These are phyloP conservation scores for Ceuthmochares aereus DNA, from an alignment of 2,113 vertebrate genomes.

Conservation along the genomic window DNA sequence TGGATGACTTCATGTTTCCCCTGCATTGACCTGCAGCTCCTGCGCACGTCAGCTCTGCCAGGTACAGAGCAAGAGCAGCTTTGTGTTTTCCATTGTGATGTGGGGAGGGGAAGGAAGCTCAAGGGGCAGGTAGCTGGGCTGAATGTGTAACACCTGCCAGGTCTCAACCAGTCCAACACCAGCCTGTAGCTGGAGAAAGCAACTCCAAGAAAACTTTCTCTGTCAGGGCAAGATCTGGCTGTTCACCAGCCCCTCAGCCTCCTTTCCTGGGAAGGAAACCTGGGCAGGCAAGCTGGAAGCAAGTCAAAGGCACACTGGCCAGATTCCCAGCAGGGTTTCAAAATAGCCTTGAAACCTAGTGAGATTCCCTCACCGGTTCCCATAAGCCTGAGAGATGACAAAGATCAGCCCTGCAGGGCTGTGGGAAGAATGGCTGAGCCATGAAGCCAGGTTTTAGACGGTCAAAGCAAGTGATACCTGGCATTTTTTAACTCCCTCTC, in stretches of 20 bases:
- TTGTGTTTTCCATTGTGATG: background rate
- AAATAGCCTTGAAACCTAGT: background rate
- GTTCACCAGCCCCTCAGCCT: background rate
- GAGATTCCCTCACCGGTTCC: conserved; percentile 10
- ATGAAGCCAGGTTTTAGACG: background rate
- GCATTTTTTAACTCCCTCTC: background rate
- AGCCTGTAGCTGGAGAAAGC: background rate
- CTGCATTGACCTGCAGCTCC: background rate
- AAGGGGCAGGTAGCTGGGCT: too few species aligned
- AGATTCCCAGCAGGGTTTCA: background rate
- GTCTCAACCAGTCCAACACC: background rate
- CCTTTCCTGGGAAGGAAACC: background rate
- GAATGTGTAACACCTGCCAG: background rate
- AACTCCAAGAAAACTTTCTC: background rate
- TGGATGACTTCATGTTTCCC: background rate
- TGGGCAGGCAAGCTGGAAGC: background rate
- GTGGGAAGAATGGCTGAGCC: background rate
- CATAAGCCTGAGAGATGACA: background rate
- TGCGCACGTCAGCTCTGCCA: background rate
- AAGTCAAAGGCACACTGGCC: background rate
- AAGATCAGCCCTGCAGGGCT: background rate
- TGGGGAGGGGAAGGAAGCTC: too few species aligned
- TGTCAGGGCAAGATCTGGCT: background rate
- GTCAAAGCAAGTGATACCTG: background rate
- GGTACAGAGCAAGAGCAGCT: background rate